phyloP scores from a whole-genome alignment of 1,140 invertebrate species.

The Psix sp. region DNA sequence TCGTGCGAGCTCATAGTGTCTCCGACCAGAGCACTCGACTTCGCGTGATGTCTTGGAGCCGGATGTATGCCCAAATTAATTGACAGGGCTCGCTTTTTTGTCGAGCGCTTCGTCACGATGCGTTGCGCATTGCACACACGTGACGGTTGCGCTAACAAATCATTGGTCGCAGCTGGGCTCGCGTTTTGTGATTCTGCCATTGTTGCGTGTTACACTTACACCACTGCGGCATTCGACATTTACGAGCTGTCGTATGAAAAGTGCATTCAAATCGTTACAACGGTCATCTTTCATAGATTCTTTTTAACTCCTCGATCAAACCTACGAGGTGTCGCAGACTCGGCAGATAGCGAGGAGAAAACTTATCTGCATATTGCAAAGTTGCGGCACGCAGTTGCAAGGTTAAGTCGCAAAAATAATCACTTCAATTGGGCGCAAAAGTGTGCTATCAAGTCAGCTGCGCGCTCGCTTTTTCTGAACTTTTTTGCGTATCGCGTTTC shows the following conservation, averaged over 20 bases:
- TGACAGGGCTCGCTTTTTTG: constrained; percentile 35
- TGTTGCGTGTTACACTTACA: constrained; percentile 9
- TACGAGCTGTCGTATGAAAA: constrained; percentile 14
- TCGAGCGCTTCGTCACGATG: constrained; percentile 11
- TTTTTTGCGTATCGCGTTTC: too few species aligned
- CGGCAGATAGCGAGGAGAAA: too few species aligned
- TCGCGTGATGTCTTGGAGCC: constrained; percentile 32
- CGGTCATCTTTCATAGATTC: constrained; percentile 6
- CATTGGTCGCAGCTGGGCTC: constrained; percentile 22
- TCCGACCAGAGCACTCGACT: constrained; percentile 33
- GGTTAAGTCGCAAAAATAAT: too few species aligned
- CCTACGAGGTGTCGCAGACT: too few species aligned
- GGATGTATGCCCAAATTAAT: constrained; percentile 40
- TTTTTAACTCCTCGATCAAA: too few species aligned
- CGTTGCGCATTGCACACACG: constrained; percentile 33
- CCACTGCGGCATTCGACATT: constrained; percentile 4
- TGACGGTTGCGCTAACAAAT: constrained; percentile 19
- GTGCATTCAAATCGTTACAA: constrained; percentile 12
- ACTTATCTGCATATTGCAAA: background rate
- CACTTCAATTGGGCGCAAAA: too few species aligned
- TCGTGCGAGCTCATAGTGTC: constrained; percentile 30
- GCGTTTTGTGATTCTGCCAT: constrained; percentile 16
- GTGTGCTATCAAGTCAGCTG: too few species aligned
- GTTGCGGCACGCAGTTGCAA: background rate
- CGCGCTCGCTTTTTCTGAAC: too few species aligned